These are phyloP conservation scores for Poeciliopsis presidionis DNA, from an alignment of 2,797 vertebrate species.

Conservation along the genomic window DNA sequence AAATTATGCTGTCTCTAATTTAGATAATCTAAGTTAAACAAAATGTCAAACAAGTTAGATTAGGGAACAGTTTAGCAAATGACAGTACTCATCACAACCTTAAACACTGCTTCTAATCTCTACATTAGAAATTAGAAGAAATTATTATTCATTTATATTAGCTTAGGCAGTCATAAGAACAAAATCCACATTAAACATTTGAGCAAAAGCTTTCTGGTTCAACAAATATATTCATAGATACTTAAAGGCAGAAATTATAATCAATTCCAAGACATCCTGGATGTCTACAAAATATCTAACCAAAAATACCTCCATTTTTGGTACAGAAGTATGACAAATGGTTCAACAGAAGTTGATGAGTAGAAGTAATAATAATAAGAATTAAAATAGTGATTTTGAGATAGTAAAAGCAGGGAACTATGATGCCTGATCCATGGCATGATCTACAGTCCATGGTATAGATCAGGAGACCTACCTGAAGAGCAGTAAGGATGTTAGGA, in stretches of 20 bases:
- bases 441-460: too few relatives aligned
- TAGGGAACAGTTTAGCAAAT: constrained; percentile 19
- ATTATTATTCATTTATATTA: not conserved
- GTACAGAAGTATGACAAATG: too few relatives aligned
- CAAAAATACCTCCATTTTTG: too few relatives aligned
- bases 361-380: not conserved
- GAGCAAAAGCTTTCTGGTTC: not conserved
- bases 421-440: too few relatives aligned
- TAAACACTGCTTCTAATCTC: constrained; percentile 42
- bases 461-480: constrained; percentile 84
- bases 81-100: constrained; percentile 33
- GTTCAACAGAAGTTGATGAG: not conserved
- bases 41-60: constrained; percentile 37
- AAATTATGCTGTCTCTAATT: constrained; percentile 15
- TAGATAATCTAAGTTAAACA: not conserved
- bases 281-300: not conserved
- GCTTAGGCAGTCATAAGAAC: not conserved
- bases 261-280: not conserved
- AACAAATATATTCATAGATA: not conserved
- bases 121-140: constrained; percentile 42
- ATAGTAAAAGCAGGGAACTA: not conserved
- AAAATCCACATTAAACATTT: not conserved
- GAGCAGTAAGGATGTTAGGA: constrained; percentile 92
- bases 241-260: not conserved
- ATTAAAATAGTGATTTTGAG: not conserved